phyloP scores from a whole-genome alignment of 2,797 vertebrate genomes.

The Schizothorax lantsangensis region DNA sequence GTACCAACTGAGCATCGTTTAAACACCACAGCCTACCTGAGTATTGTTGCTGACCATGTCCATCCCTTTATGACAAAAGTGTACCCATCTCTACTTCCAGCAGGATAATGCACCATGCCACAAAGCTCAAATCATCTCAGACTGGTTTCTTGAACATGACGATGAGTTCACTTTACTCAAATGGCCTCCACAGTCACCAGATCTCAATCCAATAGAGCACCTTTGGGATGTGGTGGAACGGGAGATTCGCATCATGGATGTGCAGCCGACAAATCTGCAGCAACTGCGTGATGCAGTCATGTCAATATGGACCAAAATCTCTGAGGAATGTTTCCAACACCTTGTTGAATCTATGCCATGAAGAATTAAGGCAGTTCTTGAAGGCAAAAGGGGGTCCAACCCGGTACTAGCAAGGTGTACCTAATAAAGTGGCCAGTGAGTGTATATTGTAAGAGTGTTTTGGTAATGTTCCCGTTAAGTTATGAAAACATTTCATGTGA shows the following conservation, averaged over 20 bases:
- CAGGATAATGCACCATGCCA: conserved; percentile 35
- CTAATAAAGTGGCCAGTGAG: too few relatives aligned
- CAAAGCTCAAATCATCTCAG: conserved; percentile 31
- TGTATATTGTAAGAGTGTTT: neutral
- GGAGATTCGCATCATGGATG: conserved; percentile 66
- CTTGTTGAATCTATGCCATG: too few relatives aligned
- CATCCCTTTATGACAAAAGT: too few relatives aligned
- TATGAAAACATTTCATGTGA: too few relatives aligned
- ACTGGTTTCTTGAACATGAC: conserved; percentile 19
- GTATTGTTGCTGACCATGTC: too few relatives aligned
- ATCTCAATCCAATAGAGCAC: conserved; percentile 51
- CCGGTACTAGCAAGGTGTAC: too few relatives aligned
- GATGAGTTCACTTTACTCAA: neutral
- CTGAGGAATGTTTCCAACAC: neutral
- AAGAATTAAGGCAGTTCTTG: too few relatives aligned
- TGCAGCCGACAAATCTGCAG: conserved; percentile 58
- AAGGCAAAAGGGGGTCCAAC: too few relatives aligned
- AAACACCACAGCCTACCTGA: too few relatives aligned
- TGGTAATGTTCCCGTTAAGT: neutral
- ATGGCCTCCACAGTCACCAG: conserved; percentile 38
- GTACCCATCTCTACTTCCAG: conserved; percentile 24
- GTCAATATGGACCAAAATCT: conserved; percentile 34
- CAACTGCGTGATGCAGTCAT: conserved; percentile 63
- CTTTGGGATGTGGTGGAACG: conserved; percentile 61
- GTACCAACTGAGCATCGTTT: too few relatives aligned